These are phyloP conservation scores for Myoxocephalus aenaeus DNA, from an alignment of 2,797 vertebrate genomes.

Conservation along the genomic window DNA sequence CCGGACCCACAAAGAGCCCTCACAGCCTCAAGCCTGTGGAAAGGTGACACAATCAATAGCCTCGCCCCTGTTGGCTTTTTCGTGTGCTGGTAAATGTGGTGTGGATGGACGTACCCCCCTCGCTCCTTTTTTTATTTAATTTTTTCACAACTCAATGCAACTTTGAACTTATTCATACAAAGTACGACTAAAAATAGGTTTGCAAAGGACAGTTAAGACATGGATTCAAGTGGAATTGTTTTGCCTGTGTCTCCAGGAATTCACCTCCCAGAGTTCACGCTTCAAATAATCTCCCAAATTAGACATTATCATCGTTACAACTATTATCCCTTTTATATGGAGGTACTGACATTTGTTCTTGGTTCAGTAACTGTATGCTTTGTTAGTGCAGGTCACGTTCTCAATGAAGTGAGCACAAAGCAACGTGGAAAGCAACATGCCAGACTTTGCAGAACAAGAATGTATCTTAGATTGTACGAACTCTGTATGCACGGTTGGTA, in stretches of 20 bases:
- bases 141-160: slow-evolving; percentile 34
- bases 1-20: slow-evolving; percentile 71
- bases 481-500: background rate
- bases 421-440: slow-evolving; percentile 8
- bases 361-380: slow-evolving; percentile 10
- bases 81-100: slow-evolving; percentile 47
- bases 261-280: slow-evolving; percentile 37
- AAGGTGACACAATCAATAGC: slow-evolving; percentile 81
- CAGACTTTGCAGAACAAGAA: background rate
- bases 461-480: background rate
- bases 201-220: slow-evolving; percentile 30
- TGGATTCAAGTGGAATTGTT: slow-evolving; percentile 42
- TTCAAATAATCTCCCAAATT: slow-evolving; percentile 27
- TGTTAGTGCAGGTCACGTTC: slow-evolving; percentile 8
- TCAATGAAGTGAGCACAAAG: slow-evolving; percentile 26
- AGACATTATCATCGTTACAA: background rate
- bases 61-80: slow-evolving; percentile 43
- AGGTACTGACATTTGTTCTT: slow-evolving; percentile 8
- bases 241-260: slow-evolving; percentile 33
- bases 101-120: slow-evolving; percentile 18
- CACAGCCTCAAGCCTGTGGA: slow-evolving; percentile 69
- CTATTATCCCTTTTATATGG: slow-evolving; percentile 17
- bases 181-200: slow-evolving; percentile 32
- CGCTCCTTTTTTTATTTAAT: background rate
- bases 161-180: slow-evolving; percentile 53